Evolutionary conservation across 2,113 vertebrate genomes (phyloP).

Genomic region (Erythrocercus mccallii): DNA sequence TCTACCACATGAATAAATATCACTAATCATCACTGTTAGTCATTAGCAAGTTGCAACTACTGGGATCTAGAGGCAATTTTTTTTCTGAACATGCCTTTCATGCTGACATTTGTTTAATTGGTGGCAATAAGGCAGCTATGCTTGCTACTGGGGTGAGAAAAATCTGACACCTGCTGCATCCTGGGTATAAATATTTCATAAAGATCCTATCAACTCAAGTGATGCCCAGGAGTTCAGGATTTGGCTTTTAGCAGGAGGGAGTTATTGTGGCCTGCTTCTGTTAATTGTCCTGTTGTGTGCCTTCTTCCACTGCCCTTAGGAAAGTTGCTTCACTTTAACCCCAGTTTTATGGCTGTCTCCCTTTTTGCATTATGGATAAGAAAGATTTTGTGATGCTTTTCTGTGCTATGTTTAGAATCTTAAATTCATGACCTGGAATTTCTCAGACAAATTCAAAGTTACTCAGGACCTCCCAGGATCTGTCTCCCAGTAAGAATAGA

Average conservation of each 20-base stretch:
- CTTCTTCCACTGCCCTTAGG: neutral
- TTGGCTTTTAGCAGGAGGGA: neutral
- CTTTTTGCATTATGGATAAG: neutral
- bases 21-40: slow-evolving; percentile 29
- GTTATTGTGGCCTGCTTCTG: neutral
- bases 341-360: neutral
- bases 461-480: neutral
- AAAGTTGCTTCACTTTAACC: neutral
- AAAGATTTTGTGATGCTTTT: neutral
- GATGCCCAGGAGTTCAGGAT: neutral
- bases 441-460: neutral
- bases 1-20: slow-evolving; percentile 31
- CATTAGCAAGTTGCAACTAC: slow-evolving; percentile 32
- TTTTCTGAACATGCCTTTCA: neutral
- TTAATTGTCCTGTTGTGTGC: neutral
- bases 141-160: neutral
- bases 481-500: neutral
- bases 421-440: neutral
- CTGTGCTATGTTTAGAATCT: neutral
- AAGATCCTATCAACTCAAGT: neutral
- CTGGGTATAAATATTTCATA: neutral
- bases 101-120: slow-evolving; percentile 11
- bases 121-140: neutral
- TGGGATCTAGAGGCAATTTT: neutral
- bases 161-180: neutral